These are phyloP conservation scores for Halictus quadricinctus DNA, from an alignment of 2,888 invertebrate species.

Conservation along the genomic window DNA sequence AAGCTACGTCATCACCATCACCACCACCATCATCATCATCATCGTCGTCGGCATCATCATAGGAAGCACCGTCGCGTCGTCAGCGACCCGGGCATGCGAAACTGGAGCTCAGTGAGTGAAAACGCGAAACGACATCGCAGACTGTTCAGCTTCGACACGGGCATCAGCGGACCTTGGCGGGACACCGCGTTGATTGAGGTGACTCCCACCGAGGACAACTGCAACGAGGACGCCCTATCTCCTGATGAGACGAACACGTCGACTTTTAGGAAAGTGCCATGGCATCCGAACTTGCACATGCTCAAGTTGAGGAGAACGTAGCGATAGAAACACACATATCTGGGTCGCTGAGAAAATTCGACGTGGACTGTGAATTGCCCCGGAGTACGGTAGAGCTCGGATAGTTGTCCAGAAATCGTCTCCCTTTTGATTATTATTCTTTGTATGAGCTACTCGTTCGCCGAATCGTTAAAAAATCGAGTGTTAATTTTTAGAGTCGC, in stretches of 20 bases:
- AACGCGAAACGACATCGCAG: slow-evolving; percentile 68
- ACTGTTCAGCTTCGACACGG: slow-evolving; percentile 71
- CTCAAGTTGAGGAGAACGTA: slow-evolving; percentile 79
- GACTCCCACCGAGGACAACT: slow-evolving; percentile 57
- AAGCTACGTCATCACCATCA: slow-evolving; percentile 64
- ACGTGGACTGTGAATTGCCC: background rate
- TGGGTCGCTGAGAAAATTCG: slow-evolving; percentile 20
- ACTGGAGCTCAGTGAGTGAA: slow-evolving; percentile 51
- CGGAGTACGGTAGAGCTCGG: background rate
- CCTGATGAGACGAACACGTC: slow-evolving; percentile 70
- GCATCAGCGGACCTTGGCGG: slow-evolving; percentile 54
- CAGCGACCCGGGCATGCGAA: slow-evolving; percentile 72
- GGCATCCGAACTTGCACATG: slow-evolving; percentile 83
- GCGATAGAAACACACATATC: background rate
- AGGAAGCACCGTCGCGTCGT: slow-evolving; percentile 71
- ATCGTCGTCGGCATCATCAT: slow-evolving; percentile 55
- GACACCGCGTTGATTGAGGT: slow-evolving; percentile 35
- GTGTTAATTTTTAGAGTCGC: no score
- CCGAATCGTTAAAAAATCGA: no score
- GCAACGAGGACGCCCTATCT: slow-evolving; percentile 63
- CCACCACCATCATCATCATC: slow-evolving; percentile 55
- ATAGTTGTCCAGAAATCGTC: background rate
- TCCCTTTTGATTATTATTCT: background rate
- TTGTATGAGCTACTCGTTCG: background rate
- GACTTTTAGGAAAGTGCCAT: slow-evolving; percentile 83